These are phyloP conservation scores for Macroteleia sp. DNA, from an alignment of 2,888 invertebrate genomes.

Conservation along the genomic window DNA sequence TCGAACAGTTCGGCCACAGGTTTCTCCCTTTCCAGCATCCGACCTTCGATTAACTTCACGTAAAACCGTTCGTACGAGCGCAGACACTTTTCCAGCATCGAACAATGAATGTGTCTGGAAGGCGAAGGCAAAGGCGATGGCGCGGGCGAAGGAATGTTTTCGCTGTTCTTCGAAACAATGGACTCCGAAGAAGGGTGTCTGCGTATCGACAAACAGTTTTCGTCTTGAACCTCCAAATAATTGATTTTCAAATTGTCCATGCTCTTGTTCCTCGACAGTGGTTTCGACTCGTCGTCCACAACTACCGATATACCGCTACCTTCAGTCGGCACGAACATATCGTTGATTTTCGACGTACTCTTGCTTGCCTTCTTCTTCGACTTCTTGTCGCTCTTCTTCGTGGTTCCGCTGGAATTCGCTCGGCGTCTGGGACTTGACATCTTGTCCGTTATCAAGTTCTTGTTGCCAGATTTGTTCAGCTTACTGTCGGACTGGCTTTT, in stretches of 20 bases:
- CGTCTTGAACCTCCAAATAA: conserved; percentile 60
- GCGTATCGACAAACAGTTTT: conserved; percentile 53
- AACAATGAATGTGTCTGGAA: conserved; percentile 80
- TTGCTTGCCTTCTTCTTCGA: conserved; percentile 85
- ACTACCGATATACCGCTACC: conserved; percentile 75
- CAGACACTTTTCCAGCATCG: conserved; percentile 86
- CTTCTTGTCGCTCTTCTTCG: conserved; percentile 86
- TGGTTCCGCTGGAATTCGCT: conserved; percentile 80
- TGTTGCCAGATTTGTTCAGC: conserved; percentile 84
- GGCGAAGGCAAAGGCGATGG: conserved; percentile 73
- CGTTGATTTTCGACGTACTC: conserved; percentile 78
- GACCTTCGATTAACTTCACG: conserved; percentile 77
- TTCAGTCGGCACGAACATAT: conserved; percentile 71
- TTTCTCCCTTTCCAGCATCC: conserved; percentile 75
- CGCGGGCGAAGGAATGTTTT: no score
- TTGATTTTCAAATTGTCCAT: conserved; percentile 78
- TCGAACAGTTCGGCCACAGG: conserved; percentile 76
- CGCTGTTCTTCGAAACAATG: conserved; percentile 69
- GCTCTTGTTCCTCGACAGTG: conserved; percentile 75
- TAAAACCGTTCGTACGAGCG: conserved; percentile 86
- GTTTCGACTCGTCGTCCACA: conserved; percentile 73
- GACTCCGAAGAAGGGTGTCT: conserved; percentile 64
- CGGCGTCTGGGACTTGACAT: conserved; percentile 80
- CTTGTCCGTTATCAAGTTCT: conserved; percentile 72
- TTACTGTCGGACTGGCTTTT: conserved; percentile 89